Percentiles rank a stretch among this genome's conserved stretches.
Evolutionary conservation across 2,797 vertebrate species (phyloP).

Genomic region (Trachurus trachurus): DNA sequence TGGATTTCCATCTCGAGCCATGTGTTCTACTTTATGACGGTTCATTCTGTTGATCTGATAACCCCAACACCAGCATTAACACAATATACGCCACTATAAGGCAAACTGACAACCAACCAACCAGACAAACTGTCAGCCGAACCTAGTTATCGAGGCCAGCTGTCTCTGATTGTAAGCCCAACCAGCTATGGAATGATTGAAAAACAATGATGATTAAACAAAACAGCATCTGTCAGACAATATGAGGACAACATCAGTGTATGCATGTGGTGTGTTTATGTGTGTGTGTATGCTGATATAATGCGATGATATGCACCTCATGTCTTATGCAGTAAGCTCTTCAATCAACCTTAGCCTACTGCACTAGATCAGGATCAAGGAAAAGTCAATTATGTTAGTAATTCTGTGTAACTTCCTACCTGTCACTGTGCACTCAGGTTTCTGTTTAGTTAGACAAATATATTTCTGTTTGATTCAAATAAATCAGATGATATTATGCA

Average conservation of each 20-base stretch:
- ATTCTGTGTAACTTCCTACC: neutral
- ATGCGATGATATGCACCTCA: conserved; percentile 39
- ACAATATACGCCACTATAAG: conserved; percentile 75
- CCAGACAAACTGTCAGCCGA: conserved; percentile 56
- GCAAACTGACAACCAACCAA: conserved; percentile 75
- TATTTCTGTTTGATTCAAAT: conserved; percentile 10
- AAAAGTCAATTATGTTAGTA: neutral
- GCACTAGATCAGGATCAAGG: neutral
- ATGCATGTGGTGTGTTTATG: conserved; percentile 37
- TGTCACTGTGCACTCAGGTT: conserved; percentile 4
- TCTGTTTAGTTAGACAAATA: conserved; percentile 9
- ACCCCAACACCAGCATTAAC: conserved; percentile 67
- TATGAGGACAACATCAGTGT: conserved; percentile 62
- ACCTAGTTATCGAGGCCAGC: conserved; percentile 13
- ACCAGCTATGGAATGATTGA: conserved; percentile 75
- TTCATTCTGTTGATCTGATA: conserved; percentile 62
- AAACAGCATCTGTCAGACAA: conserved; percentile 51
- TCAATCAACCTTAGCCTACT: neutral
- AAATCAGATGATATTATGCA: conserved; percentile 5
- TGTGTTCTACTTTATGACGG: conserved; percentile 58
- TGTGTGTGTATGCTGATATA: conserved; percentile 40
- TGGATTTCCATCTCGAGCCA: conserved; percentile 51
- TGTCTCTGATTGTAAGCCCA: conserved; percentile 69
- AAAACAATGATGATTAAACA: conserved; percentile 21
- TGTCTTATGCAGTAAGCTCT: conserved; percentile 23